phyloP scores from a whole-genome alignment of 2,888 invertebrate genomes.

The Cryptocheilus praepositus region DNA sequence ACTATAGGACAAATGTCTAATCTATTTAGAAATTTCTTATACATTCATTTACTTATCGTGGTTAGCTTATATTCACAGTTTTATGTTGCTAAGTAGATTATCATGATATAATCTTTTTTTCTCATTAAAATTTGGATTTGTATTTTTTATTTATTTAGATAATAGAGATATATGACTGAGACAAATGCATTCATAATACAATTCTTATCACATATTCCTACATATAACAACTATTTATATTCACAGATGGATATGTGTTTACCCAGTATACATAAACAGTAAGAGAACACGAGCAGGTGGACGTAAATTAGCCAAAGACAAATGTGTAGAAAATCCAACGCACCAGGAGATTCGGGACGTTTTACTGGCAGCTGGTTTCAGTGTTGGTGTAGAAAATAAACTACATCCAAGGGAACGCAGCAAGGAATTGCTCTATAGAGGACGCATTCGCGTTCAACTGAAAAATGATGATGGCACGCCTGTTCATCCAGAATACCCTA shows the following conservation, averaged over 20 bases:
- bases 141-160: too few species aligned
- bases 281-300: conserved; percentile 95
- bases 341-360: conserved; percentile 97
- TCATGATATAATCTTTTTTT: too few species aligned
- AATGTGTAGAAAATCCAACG: conserved; percentile 96
- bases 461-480: conserved; percentile 92
- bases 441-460: conserved; percentile 94
- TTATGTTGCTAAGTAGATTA: too few species aligned
- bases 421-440: conserved; percentile 89
- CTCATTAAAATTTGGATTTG: too few species aligned
- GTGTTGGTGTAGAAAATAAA: conserved; percentile 94
- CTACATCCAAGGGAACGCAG: conserved; percentile 93
- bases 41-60: too few species aligned
- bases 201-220: too few species aligned
- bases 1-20: too few species aligned
- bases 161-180: too few species aligned
- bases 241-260: conserved; percentile 94
- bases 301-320: conserved; percentile 86
- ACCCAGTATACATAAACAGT: conserved; percentile 96
- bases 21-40: too few species aligned
- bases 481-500: conserved; percentile 82
- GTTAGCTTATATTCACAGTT: too few species aligned
- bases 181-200: too few species aligned
- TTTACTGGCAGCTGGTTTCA: conserved; percentile 87
- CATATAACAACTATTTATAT: not conserved